Evolutionary conservation across 2,113 vertebrate species (phyloP).

Genomic region (Ammodytes dubius): DNA sequence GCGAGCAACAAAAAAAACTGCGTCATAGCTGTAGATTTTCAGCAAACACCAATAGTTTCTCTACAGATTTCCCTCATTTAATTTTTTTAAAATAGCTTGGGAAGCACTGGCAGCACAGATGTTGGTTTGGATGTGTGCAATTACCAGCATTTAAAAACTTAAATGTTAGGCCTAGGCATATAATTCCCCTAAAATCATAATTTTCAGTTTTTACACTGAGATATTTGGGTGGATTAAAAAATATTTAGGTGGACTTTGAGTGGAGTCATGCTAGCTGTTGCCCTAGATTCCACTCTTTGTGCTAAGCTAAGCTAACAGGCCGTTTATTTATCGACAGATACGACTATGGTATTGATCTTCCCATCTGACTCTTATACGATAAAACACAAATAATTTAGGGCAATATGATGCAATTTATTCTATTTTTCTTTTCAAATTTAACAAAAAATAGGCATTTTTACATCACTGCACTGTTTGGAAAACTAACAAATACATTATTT

Average conservation of each 20-base stretch:
- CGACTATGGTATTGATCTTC: not conserved
- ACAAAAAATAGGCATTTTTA: not conserved
- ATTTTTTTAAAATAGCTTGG: not conserved
- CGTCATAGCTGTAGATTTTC: slow-evolving; percentile 19
- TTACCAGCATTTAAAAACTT: not conserved
- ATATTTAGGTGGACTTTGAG: not conserved
- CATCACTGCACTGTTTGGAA: not conserved
- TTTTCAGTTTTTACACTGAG: not conserved
- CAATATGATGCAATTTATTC: not conserved
- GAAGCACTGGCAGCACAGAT: not conserved
- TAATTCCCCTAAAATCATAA: not conserved
- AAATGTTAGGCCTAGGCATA: too few relatives aligned
- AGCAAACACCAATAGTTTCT: not conserved
- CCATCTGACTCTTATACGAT: not conserved
- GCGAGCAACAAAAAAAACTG: slow-evolving; percentile 23
- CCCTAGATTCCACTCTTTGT: not conserved
- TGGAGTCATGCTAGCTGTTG: not conserved
- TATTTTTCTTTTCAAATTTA: not conserved
- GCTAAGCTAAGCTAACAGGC: not conserved
- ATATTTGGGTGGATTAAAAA: not conserved
- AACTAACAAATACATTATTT: too few relatives aligned
- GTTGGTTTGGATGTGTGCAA: not conserved
- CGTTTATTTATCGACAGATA: not conserved
- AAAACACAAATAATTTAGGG: too few relatives aligned
- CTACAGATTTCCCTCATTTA: not conserved